phyloP scores from a whole-genome alignment of 2,888 invertebrate genomes.

The Drosophila suboccidentalis region DNA sequence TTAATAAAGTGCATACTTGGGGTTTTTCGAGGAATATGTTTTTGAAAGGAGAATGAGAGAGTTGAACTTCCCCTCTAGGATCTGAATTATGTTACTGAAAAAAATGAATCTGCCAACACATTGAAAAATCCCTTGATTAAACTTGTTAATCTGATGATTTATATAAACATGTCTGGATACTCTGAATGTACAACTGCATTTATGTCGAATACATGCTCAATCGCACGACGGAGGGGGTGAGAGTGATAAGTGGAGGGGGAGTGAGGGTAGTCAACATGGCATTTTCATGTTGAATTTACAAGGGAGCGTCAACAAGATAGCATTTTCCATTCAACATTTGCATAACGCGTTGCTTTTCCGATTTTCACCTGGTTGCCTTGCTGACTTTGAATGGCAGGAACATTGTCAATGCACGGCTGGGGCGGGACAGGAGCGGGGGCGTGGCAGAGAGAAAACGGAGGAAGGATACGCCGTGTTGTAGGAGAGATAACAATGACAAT shows the following conservation, averaged over 20 bases:
- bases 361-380: conserved; percentile 67
- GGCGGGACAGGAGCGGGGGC: background rate
- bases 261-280: conserved; percentile 32
- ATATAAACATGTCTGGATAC: background rate
- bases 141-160: background rate
- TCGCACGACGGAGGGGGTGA: no score
- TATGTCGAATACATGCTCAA: no score
- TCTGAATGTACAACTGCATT: conserved; percentile 1
- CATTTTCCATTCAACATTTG: conserved; percentile 63
- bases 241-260: no score
- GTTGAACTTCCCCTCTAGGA: background rate
- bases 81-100: background rate
- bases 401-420: conserved; percentile 43
- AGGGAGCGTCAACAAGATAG: conserved; percentile 62
- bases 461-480: conserved; percentile 47
- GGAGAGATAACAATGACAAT: conserved; percentile 68
- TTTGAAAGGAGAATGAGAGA: no score
- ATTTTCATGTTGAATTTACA: conserved; percentile 32
- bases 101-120: background rate
- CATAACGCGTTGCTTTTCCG: conserved; percentile 66
- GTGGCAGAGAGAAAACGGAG: background rate
- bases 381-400: conserved; percentile 56
- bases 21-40: no score
- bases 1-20: no score
- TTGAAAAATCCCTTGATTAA: background rate